Conservation (phyloP, 2,797 vertebrate genomes). For the Acanthopagrus latus region DNA sequence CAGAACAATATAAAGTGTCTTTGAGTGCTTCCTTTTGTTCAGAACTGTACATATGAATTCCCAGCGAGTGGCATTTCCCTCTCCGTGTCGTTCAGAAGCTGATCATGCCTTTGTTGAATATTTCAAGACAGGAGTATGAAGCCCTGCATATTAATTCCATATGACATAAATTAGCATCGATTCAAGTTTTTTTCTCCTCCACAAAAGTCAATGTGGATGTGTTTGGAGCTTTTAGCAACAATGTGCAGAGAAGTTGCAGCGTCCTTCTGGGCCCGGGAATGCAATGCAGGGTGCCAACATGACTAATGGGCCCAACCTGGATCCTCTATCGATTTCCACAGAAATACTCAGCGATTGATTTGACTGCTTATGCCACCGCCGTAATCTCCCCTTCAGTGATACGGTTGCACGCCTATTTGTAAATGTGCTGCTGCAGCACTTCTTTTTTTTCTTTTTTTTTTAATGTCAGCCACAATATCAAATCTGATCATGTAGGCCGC, state of each 20-base stretch:
- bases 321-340: conserved; percentile 77
- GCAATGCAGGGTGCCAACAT: conserved; percentile 75
- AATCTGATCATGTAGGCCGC: conserved; percentile 61
- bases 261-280: conserved; percentile 52
- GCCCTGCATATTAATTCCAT: conserved; percentile 36
- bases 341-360: conserved; percentile 83
- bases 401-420: conserved; percentile 71
- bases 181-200: conserved; percentile 19
- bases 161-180: conserved; percentile 49
- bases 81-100: conserved; percentile 38
- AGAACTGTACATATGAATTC: conserved; percentile 44
- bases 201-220: conserved; percentile 28
- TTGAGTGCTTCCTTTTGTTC: conserved; percentile 55
- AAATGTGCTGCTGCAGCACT: conserved; percentile 69
- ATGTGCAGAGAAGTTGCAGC: conserved; percentile 46
- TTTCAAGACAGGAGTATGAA: conserved; percentile 50
- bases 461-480: conserved; percentile 55
- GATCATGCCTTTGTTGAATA: conserved; percentile 59
- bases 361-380: conserved; percentile 77
- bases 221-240: conserved; percentile 50
- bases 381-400: conserved; percentile 81
- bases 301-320: conserved; percentile 83
- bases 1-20: conserved; percentile 61
- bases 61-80: conserved; percentile 44
- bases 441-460: conserved; percentile 51